These are phyloP conservation scores for Poeciliopsis gracilis DNA, from an alignment of 2,797 vertebrate species.

Conservation along the genomic window DNA sequence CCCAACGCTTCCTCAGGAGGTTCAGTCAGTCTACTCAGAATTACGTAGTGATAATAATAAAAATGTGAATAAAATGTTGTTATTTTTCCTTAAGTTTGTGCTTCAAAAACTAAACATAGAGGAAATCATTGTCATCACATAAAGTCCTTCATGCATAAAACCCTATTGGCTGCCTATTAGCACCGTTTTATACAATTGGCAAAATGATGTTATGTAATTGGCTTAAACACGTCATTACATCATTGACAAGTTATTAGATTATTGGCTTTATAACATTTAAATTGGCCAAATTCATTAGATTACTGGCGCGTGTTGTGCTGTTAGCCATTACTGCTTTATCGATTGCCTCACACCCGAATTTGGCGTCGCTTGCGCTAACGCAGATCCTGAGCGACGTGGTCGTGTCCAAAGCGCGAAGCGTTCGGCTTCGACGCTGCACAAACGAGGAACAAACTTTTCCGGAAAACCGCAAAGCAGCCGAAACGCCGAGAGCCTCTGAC, in stretches of 20 bases:
- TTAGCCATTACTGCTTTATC: not conserved
- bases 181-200: not conserved
- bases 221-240: not conserved
- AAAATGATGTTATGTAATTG: not conserved
- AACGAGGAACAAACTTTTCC: too few species aligned
- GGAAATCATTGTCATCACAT: not conserved
- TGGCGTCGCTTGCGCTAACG: not conserved
- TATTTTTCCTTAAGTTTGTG: not conserved
- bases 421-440: too few species aligned
- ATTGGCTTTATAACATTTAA: not conserved
- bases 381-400: too few species aligned
- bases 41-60: not conserved
- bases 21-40: not conserved
- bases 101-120: not conserved
- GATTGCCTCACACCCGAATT: not conserved
- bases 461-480: too few species aligned
- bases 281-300: not conserved
- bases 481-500: too few species aligned
- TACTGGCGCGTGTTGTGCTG: not conserved
- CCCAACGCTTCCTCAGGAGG: not conserved
- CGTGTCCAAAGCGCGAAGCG: not conserved
- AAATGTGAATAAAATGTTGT: not conserved
- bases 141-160: too few species aligned
- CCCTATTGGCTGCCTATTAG: not conserved
- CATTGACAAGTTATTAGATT: not conserved